These are phyloP conservation scores for Metopia argyrocephala DNA, from an alignment of 2,888 invertebrate species.

Conservation along the genomic window DNA sequence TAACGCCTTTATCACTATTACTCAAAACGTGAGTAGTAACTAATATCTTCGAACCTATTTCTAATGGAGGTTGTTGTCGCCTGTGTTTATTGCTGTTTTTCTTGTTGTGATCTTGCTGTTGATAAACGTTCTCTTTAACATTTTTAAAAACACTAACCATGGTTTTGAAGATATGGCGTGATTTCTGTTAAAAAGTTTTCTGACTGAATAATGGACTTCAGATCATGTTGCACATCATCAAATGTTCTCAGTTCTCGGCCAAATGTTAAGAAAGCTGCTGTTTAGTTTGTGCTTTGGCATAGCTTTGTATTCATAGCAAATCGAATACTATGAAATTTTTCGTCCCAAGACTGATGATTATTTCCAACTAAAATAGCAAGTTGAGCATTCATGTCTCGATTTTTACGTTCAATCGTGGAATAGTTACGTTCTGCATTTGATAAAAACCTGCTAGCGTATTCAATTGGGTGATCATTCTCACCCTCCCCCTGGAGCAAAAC, in stretches of 20 bases:
- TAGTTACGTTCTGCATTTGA: no score
- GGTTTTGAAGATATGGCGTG: not conserved
- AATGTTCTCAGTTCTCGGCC: not conserved
- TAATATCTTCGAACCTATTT: slow-evolving; percentile 67
- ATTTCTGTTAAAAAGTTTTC: slow-evolving; percentile 2
- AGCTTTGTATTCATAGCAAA: slow-evolving; percentile 74
- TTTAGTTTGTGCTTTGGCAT: no score
- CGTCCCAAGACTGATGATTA: slow-evolving; percentile 30
- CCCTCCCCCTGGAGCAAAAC: no score
- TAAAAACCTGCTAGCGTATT: no score
- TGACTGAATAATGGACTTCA: not conserved
- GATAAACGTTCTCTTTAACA: slow-evolving; percentile 34
- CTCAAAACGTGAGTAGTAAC: slow-evolving; percentile 67
- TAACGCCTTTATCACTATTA: slow-evolving; percentile 61
- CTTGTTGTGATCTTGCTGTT: slow-evolving; percentile 47
- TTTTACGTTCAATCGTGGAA: no score
- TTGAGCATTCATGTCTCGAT: no score
- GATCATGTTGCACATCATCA: slow-evolving; percentile 4
- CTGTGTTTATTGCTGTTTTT: slow-evolving; percentile 52
- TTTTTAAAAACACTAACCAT: slow-evolving; percentile 16
- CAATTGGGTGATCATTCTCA: slow-evolving; percentile 65
- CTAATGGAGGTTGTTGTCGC: slow-evolving; percentile 55
- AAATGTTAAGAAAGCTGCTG: no score
- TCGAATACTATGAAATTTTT: slow-evolving; percentile 69
- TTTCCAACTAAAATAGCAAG: not conserved